phyloP scores from a whole-genome alignment of 2,113 vertebrate species.

The Myotis lucifugus region DNA sequence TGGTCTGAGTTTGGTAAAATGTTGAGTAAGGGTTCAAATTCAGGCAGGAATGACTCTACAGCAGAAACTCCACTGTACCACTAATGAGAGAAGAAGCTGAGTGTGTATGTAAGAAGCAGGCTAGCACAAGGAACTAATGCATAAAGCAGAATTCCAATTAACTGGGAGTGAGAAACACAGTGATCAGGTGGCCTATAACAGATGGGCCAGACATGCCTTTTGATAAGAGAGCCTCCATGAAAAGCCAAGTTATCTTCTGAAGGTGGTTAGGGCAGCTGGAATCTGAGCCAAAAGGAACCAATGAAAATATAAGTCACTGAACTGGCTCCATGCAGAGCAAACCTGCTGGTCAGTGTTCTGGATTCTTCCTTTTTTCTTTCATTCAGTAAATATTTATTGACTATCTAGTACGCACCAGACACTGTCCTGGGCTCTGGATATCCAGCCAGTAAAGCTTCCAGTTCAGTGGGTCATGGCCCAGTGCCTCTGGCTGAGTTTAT shows the following conservation, averaged over 20 bases:
- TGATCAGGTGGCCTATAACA: conserved; percentile 30
- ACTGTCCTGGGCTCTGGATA: not conserved
- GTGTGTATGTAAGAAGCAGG: not conserved
- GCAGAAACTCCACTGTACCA: conserved; percentile 44
- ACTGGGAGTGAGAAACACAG: conserved; percentile 54
- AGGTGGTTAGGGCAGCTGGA: not conserved
- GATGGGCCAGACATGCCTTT: not conserved
- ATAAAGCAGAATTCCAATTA: conserved; percentile 40
- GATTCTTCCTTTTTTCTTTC: conserved; percentile 16
- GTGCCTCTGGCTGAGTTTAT: not conserved
- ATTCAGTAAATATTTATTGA: conserved; percentile 47
- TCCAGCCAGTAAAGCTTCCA: not conserved
- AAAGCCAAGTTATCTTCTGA: conserved; percentile 10
- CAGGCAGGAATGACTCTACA: conserved; percentile 23
- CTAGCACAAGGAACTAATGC: not conserved
- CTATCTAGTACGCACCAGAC: not conserved
- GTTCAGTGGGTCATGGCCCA: not conserved
- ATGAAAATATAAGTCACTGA: conserved; percentile 27
- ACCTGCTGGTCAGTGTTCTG: not conserved
- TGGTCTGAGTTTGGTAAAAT: conserved; percentile 11
- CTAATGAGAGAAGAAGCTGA: not conserved
- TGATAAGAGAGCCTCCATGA: not conserved
- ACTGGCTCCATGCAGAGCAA: not conserved
- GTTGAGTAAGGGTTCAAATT: conserved; percentile 14
- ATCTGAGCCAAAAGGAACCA: conserved; percentile 5